Percentiles rank a stretch among this genome's conserved stretches.
Evolutionary conservation across 2,113 vertebrate genomes (phyloP).

Genomic region (Haemorhous mexicanus): DNA sequence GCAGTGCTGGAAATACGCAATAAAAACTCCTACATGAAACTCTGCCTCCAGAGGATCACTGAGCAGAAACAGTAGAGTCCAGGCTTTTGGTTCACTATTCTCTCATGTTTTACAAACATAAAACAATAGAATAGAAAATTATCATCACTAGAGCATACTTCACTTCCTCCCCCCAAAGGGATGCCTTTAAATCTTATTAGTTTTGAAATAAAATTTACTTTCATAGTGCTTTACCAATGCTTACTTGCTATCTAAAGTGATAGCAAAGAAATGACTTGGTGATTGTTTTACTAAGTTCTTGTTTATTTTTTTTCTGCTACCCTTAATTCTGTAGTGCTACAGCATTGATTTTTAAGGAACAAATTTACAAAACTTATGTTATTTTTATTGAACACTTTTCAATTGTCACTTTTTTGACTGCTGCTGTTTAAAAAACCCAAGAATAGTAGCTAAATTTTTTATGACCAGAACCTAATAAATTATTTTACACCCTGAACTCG

Average conservation of each 20-base stretch:
- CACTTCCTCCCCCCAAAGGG: background rate
- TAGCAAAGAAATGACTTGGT: background rate
- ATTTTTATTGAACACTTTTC: constrained; percentile 14
- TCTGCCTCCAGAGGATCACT: constrained; percentile 82
- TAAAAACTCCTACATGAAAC: constrained; percentile 81
- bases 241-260: background rate
- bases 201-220: background rate
- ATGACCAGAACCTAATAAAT: constrained; percentile 51
- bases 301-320: background rate
- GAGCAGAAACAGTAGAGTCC: constrained; percentile 67
- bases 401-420: constrained; percentile 30
- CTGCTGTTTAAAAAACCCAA: constrained; percentile 40
- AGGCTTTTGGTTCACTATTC: background rate
- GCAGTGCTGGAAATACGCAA: constrained; percentile 90
- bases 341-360: background rate
- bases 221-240: background rate
- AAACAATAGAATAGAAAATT: background rate
- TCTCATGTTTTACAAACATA: background rate
- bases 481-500: constrained; percentile 16
- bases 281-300: background rate
- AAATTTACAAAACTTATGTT: background rate
- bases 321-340: background rate
- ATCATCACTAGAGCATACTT: background rate
- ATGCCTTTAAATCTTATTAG: background rate
- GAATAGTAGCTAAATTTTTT: constrained; percentile 29